These are phyloP conservation scores for Vanessa atalanta DNA, from an alignment of 1,140 invertebrate species.

Conservation along the genomic window DNA sequence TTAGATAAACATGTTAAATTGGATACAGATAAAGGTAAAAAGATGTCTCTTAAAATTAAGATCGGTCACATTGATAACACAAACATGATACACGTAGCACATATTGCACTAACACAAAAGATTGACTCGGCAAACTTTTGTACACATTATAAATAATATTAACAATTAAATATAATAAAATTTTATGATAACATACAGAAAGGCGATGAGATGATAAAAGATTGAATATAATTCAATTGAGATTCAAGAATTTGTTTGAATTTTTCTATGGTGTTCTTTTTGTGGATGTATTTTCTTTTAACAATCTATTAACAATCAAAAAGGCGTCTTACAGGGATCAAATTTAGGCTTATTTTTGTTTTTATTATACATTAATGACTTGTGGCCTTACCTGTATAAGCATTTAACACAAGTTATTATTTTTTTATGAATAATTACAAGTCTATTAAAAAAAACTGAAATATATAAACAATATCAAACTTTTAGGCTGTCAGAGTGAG, in stretches of 20 bases:
- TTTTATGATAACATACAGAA: too few species aligned
- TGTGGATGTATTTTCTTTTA: too few species aligned
- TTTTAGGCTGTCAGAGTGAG: too few species aligned
- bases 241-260: too few species aligned
- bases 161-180: not conserved
- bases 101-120: constrained; percentile 6
- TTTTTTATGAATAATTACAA: too few species aligned
- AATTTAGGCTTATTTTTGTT: not conserved
- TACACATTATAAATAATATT: constrained; percentile 1
- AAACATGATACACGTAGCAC: constrained; percentile 8
- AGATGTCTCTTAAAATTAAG: not conserved
- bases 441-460: too few species aligned
- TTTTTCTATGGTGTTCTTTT: too few species aligned
- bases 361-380: not conserved
- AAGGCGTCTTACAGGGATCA: not conserved
- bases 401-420: too few species aligned
- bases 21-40: constrained; percentile 3
- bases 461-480: too few species aligned
- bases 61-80: not conserved
- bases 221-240: too few species aligned
- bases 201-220: too few species aligned
- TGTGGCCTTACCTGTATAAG: not conserved
- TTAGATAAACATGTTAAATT: not conserved
- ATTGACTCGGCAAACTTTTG: not conserved
- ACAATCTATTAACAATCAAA: not conserved